A percentile compares a stretch with the other conserved stretches of the same genome.
phyloP scores from a whole-genome alignment of 2,113 vertebrate species.

The Patagioenas fasciata region DNA sequence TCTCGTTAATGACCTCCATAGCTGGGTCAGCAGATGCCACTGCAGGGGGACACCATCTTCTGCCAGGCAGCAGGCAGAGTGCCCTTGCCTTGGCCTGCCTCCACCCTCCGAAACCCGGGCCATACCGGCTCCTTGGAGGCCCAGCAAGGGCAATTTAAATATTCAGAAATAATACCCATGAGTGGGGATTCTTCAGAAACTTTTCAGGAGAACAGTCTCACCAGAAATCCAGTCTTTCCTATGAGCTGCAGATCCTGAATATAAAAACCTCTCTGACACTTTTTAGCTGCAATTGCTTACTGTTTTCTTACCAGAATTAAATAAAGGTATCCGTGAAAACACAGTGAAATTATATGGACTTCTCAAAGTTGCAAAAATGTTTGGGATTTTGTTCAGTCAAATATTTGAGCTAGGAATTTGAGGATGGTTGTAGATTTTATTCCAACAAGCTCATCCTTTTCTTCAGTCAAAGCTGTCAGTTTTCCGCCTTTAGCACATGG shows the following conservation, averaged over 20 bases:
- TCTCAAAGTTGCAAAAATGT: not conserved
- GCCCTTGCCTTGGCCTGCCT: not conserved
- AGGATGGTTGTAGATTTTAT: not conserved
- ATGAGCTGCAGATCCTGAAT: not conserved
- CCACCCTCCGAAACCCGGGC: not conserved
- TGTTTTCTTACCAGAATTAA: not conserved
- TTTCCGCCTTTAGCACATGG: constrained; percentile 28
- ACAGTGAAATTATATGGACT: not conserved
- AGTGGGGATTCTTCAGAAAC: not conserved
- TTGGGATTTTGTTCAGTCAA: not conserved
- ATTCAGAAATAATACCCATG: not conserved
- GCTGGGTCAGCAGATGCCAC: constrained; percentile 15
- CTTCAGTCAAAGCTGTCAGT: not conserved
- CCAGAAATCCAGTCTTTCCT: not conserved
- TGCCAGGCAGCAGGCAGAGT: not conserved
- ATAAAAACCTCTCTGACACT: not conserved
- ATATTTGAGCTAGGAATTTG: not conserved
- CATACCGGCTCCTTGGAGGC: rapidly evolving
- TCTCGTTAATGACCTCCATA: constrained; percentile 1
- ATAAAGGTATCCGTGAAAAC: not conserved
- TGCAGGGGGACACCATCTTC: not conserved
- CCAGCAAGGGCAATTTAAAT: not conserved
- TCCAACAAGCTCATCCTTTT: not conserved
- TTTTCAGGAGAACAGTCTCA: not conserved
- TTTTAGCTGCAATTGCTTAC: not conserved